Conservation (phyloP, 2,888 invertebrate species). For the Argyra leucocephala region DNA sequence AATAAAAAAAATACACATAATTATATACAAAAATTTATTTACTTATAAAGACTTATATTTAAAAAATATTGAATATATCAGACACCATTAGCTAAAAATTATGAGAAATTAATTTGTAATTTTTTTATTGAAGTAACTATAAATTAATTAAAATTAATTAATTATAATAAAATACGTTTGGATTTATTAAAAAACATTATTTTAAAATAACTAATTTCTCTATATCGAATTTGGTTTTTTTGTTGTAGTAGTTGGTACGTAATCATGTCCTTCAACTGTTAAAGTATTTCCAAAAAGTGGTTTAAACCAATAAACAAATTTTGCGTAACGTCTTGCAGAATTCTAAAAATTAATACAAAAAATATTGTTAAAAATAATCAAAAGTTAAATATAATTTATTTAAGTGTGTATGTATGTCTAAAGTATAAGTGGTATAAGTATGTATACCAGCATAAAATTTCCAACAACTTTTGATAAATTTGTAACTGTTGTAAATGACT, state of each 20-base stretch:
- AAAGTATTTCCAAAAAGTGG: conserved; percentile 64
- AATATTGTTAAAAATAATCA: background rate
- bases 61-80: too few species aligned
- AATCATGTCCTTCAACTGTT: conserved; percentile 60
- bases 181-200: too few species aligned
- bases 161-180: too few species aligned
- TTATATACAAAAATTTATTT: too few species aligned
- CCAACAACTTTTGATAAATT: conserved; percentile 51
- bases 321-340: conserved; percentile 64
- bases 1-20: too few species aligned
- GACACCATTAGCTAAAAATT: too few species aligned
- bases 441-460: conserved; percentile 50
- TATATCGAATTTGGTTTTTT: conserved; percentile 14
- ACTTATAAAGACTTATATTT: too few species aligned
- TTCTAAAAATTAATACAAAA: conserved; percentile 50
- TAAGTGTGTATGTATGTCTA: background rate
- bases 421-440: background rate
- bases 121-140: too few species aligned
- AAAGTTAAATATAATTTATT: background rate
- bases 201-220: background rate
- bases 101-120: too few species aligned
- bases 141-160: too few species aligned
- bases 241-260: conserved; percentile 34
- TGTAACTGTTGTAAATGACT: conserved; percentile 51
- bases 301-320: conserved; percentile 62